phyloP scores from a whole-genome alignment of 1,140 invertebrate species.

The Caenorhabditis briggsae region DNA sequence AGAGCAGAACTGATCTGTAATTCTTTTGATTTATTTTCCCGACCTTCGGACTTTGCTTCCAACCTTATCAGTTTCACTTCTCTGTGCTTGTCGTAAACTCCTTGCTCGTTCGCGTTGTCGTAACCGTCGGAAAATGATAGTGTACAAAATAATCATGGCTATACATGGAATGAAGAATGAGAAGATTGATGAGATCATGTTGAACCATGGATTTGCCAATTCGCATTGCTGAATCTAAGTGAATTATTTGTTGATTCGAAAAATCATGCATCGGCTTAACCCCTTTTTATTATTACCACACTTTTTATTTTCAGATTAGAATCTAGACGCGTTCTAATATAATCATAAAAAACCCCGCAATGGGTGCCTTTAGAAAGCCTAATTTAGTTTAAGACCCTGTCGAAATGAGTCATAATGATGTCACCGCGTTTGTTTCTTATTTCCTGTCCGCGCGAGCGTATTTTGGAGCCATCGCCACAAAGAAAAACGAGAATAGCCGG shows the following conservation, averaged over 20 bases:
- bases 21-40: not conserved
- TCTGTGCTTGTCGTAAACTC: slow-evolving; percentile 64
- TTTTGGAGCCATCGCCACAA: not conserved
- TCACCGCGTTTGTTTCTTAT: slow-evolving; percentile 7
- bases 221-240: slow-evolving; percentile 80
- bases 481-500: not conserved
- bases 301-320: not conserved
- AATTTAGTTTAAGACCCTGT: slow-evolving; percentile 18
- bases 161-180: slow-evolving; percentile 99
- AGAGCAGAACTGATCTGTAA: slow-evolving; percentile 73
- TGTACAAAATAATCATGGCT: slow-evolving; percentile 98
- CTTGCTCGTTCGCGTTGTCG: slow-evolving; percentile 72
- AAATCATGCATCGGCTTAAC: not conserved
- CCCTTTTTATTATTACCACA: not conserved
- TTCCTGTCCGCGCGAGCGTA: not conserved
- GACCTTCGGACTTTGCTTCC: not conserved
- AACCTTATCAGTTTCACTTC: slow-evolving; percentile 61
- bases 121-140: slow-evolving; percentile 90
- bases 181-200: slow-evolving; percentile 95
- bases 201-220: slow-evolving; percentile 97
- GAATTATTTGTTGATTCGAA: not conserved
- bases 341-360: not conserved
- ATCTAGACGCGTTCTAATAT: not conserved
- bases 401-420: slow-evolving; percentile 17
- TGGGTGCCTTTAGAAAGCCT: not conserved